phyloP scores from a whole-genome alignment of 2,888 invertebrate species.

The Watsonalla cultraria region DNA sequence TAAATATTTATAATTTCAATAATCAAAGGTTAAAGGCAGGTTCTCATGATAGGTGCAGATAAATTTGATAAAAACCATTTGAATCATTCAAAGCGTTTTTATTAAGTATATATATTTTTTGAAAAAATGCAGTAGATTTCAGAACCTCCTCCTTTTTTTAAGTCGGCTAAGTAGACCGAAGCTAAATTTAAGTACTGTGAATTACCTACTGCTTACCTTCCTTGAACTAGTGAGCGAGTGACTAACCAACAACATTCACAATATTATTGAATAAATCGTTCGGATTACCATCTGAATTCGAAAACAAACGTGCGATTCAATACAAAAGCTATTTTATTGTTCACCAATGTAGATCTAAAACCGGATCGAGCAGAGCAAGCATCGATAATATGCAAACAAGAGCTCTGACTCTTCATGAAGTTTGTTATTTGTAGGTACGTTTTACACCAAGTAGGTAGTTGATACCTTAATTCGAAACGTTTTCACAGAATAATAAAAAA shows the following conservation, averaged over 20 bases:
- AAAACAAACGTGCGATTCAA: slow-evolving; percentile 46
- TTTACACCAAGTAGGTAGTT: neutral
- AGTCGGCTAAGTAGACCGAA: no score
- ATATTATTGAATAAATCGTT: slow-evolving; percentile 33
- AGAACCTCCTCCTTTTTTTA: no score
- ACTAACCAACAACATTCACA: slow-evolving; percentile 28
- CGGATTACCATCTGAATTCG: slow-evolving; percentile 32
- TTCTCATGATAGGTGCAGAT: no score
- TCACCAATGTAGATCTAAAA: slow-evolving; percentile 39
- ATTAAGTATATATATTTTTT: no score
- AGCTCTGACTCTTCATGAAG: slow-evolving; percentile 9
- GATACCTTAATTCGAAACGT: neutral
- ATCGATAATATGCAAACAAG: slow-evolving; percentile 23
- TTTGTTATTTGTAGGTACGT: slow-evolving; percentile 2
- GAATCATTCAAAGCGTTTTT: no score
- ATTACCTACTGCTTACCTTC: neutral
- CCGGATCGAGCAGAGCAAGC: slow-evolving; percentile 26
- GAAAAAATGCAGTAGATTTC: no score
- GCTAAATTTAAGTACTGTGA: no score
- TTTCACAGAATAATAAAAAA: slow-evolving; percentile 12
- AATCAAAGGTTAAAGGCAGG: no score
- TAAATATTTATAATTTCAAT: no score
- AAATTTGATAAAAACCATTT: no score
- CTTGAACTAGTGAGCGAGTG: slow-evolving; percentile 15
- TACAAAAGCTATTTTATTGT: slow-evolving; percentile 38